phyloP scores from a whole-genome alignment of 2,797 vertebrate genomes.

The Amniataba percoides region DNA sequence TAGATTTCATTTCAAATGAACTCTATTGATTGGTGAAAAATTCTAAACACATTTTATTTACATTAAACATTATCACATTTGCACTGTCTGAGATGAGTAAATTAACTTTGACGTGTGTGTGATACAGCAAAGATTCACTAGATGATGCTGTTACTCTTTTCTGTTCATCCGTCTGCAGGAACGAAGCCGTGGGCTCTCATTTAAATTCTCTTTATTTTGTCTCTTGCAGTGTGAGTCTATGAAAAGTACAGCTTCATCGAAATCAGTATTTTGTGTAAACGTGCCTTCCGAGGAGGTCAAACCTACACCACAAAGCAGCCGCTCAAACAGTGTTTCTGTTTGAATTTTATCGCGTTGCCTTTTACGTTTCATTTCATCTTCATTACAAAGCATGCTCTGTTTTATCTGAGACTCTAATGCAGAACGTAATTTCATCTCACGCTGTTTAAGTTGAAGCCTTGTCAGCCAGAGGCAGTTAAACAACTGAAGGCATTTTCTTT shows the following conservation, averaged over 20 bases:
- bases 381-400: slow-evolving; percentile 61
- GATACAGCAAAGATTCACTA: slow-evolving; percentile 72
- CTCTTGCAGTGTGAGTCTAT: slow-evolving; percentile 3
- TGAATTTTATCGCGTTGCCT: slow-evolving; percentile 56
- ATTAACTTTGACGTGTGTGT: slow-evolving; percentile 10
- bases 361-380: slow-evolving; percentile 76
- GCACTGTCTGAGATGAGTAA: background rate
- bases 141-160: slow-evolving; percentile 80
- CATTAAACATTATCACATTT: background rate
- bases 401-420: slow-evolving; percentile 63
- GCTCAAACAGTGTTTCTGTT: slow-evolving; percentile 50
- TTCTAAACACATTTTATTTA: no score
- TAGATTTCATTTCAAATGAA: background rate
- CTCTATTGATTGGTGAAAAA: background rate
- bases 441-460: slow-evolving; percentile 66
- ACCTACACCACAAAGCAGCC: slow-evolving; percentile 20
- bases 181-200: background rate
- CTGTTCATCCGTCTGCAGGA: slow-evolving; percentile 11
- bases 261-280: slow-evolving; percentile 13
- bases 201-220: slow-evolving; percentile 13
- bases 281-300: slow-evolving; percentile 37
- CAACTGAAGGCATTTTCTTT: slow-evolving; percentile 78
- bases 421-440: slow-evolving; percentile 72
- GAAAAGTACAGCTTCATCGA: slow-evolving; percentile 17
- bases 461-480: slow-evolving; percentile 71